phyloP scores from a whole-genome alignment of 1,140 invertebrate species.

The Cardiocondyla obscurior region DNA sequence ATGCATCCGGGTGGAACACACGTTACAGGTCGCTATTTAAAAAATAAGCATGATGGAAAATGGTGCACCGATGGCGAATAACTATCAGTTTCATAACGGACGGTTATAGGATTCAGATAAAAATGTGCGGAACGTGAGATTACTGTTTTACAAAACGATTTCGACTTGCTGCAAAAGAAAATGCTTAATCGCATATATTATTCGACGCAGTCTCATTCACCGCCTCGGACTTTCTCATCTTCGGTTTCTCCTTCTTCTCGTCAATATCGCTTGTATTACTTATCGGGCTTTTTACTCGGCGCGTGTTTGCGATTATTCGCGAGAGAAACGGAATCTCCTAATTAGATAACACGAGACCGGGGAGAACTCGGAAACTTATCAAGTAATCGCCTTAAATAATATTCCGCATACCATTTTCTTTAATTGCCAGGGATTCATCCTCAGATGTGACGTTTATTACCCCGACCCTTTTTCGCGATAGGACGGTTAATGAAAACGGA shows the following conservation, averaged over 20 bases:
- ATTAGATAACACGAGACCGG: no score
- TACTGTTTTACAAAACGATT: slow-evolving; percentile 21
- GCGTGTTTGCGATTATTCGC: no score
- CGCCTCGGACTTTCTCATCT: background rate
- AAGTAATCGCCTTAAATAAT: no score
- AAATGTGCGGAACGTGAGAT: slow-evolving; percentile 3
- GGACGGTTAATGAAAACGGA: background rate
- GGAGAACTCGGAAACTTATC: background rate
- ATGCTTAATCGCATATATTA: background rate
- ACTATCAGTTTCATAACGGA: slow-evolving; percentile 32
- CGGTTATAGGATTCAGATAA: slow-evolving; percentile 10
- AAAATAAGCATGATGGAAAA: slow-evolving; percentile 43
- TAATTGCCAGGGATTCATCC: background rate
- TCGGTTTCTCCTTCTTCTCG: background rate
- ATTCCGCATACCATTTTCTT: background rate
- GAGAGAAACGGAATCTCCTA: background rate
- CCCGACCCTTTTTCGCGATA: background rate
- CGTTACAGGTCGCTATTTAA: slow-evolving; percentile 19
- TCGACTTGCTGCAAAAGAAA: background rate
- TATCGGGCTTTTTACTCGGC: no score
- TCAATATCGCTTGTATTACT: no score
- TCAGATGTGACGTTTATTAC: background rate
- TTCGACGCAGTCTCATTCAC: background rate
- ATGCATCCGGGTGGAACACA: slow-evolving; percentile 6
- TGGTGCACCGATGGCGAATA: slow-evolving; percentile 28